Conservation (phyloP, 2,797 vertebrate species). For the Melanotaenia nigrans region DNA sequence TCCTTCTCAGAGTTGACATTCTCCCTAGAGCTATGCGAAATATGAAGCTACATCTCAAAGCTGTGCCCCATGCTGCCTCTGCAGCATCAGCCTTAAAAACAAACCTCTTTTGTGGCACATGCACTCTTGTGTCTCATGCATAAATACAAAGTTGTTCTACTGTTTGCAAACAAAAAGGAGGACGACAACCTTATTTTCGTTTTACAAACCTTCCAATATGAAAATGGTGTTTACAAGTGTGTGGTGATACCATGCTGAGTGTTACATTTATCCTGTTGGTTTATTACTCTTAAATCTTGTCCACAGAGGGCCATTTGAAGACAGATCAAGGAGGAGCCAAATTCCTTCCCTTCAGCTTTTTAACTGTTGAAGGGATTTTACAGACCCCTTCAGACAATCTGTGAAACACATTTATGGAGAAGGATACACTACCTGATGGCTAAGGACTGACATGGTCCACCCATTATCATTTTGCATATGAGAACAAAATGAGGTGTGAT, state of each 20-base stretch:
- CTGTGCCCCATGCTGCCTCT: constrained; percentile 42
- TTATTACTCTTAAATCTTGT: constrained; percentile 76
- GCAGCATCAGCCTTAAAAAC: constrained; percentile 50
- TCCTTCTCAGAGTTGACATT: constrained; percentile 71
- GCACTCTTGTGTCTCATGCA: constrained; percentile 12
- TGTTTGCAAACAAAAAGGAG: constrained; percentile 46
- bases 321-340: constrained; percentile 75
- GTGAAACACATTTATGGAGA: constrained; percentile 81
- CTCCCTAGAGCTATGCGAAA: constrained; percentile 65
- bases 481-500: constrained; percentile 83
- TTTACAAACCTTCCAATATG: constrained; percentile 27
- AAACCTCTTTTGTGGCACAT: constrained; percentile 43
- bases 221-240: constrained; percentile 64
- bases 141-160: constrained; percentile 28
- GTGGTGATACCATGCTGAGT: constrained; percentile 63
- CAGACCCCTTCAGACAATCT: constrained; percentile 80
- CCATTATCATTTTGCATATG: constrained; percentile 85
- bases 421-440: constrained; percentile 77
- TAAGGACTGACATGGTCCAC: constrained; percentile 77
- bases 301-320: constrained; percentile 71
- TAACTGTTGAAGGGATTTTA: constrained; percentile 79
- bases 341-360: constrained; percentile 70
- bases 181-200: constrained; percentile 14
- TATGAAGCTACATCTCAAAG: constrained; percentile 58
- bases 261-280: constrained; percentile 72